Evolutionary conservation across 2,113 vertebrate species (phyloP).

Genomic region (Odocoileus hemionus): DNA sequence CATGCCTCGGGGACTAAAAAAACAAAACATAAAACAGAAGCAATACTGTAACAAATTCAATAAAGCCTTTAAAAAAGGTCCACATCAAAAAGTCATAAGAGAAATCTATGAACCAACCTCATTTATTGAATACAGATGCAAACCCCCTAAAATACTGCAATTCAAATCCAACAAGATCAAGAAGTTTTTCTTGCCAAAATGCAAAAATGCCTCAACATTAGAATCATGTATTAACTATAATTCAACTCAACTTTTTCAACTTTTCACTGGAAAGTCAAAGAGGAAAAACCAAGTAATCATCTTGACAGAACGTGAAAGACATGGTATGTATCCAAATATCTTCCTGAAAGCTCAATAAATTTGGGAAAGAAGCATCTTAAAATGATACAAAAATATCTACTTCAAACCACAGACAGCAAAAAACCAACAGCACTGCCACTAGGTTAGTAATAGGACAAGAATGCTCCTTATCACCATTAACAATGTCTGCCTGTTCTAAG

Average conservation of each 20-base stretch:
- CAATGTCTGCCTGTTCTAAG: background rate
- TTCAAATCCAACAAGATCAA: background rate
- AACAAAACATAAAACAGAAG: background rate
- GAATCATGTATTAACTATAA: background rate
- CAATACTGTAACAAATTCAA: background rate
- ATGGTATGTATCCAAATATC: background rate
- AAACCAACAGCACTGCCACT: background rate
- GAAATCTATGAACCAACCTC: background rate
- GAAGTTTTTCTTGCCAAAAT: background rate
- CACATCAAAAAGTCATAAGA: background rate
- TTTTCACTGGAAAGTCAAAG: background rate
- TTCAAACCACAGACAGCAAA: too few species aligned
- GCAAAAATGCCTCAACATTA: background rate
- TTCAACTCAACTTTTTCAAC: background rate
- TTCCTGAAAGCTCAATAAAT: background rate
- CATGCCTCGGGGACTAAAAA: accelerated
- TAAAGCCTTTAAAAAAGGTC: background rate
- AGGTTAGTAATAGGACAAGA: background rate
- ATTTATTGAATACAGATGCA: background rate
- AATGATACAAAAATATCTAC: background rate
- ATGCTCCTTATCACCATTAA: too few species aligned
- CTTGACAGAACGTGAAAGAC: background rate
- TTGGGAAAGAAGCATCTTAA: background rate
- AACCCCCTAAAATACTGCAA: background rate
- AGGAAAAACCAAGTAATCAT: background rate